Evolutionary conservation across 2,888 invertebrate species (phyloP).

Genomic region (Zygothrica quintamaculata): DNA sequence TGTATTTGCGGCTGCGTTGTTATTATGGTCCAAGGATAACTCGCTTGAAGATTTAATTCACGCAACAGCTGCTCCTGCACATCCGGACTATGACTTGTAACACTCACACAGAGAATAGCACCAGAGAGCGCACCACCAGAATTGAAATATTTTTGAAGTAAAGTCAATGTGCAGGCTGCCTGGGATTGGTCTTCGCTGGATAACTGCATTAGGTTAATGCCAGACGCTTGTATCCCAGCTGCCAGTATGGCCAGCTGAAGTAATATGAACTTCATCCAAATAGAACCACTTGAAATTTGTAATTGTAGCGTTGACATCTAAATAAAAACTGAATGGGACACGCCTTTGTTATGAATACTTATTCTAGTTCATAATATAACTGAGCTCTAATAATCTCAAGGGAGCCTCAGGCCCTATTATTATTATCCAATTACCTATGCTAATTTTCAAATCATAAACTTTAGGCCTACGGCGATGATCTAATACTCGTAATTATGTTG

Average conservation of each 20-base stretch:
- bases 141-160: slow-evolving; percentile 78
- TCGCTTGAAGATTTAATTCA: slow-evolving; percentile 51
- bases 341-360: slow-evolving; percentile 31
- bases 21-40: slow-evolving; percentile 68
- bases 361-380: slow-evolving; percentile 1
- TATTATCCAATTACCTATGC: slow-evolving; percentile 68
- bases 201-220: slow-evolving; percentile 65
- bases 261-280: slow-evolving; percentile 33
- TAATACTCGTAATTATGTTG: too few relatives aligned
- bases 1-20: slow-evolving; percentile 44
- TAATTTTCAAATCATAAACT: slow-evolving; percentile 60
- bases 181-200: slow-evolving; percentile 50
- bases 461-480: slow-evolving; percentile 1
- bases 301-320: slow-evolving; percentile 55
- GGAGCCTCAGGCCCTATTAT: slow-evolving; percentile 50
- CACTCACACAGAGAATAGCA: slow-evolving; percentile 69
- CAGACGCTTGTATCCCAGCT: slow-evolving; percentile 48
- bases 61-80: slow-evolving; percentile 68
- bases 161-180: slow-evolving; percentile 62
- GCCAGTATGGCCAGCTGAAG: slow-evolving; percentile 27
- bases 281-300: slow-evolving; percentile 7
- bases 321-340: slow-evolving; percentile 46
- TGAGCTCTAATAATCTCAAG: slow-evolving; percentile 20
- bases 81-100: slow-evolving; percentile 43
- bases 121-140: slow-evolving; percentile 76